Evolutionary conservation across 2,113 vertebrate genomes (phyloP).

Genomic region (Mobula birostris): DNA sequence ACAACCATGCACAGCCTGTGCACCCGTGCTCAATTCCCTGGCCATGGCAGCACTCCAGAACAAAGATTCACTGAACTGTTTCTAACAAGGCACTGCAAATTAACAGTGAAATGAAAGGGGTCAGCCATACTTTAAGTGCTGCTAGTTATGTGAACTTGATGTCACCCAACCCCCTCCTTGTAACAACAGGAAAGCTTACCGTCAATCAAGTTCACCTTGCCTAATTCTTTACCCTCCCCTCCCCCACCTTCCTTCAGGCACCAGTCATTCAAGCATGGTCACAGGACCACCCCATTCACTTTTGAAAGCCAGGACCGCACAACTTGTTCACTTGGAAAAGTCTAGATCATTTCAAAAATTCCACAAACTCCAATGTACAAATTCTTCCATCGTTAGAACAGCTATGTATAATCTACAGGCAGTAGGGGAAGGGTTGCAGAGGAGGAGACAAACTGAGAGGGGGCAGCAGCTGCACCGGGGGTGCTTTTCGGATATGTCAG

Average conservation of each 20-base stretch:
- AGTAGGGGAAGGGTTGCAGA: too few relatives aligned
- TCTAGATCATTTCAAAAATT: neutral
- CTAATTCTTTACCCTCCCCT: neutral
- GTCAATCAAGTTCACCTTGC: neutral
- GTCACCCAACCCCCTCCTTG: neutral
- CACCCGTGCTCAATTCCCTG: neutral
- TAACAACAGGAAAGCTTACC: neutral
- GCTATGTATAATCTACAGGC: too few relatives aligned
- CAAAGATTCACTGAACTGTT: constrained; percentile 30
- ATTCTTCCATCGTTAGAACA: too few relatives aligned
- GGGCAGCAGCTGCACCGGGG: too few relatives aligned
- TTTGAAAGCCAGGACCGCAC: neutral
- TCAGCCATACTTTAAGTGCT: neutral
- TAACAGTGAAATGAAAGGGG: neutral
- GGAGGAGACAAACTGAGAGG: too few relatives aligned
- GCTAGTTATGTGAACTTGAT: neutral
- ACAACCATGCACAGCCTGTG: neutral
- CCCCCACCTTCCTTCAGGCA: neutral
- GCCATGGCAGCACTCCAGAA: constrained; percentile 17
- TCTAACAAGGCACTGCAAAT: constrained; percentile 28
- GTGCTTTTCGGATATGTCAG: too few relatives aligned
- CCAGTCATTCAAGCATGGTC: neutral
- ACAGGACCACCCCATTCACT: neutral
- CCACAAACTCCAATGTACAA: neutral
- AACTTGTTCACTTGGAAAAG: neutral